A percentile compares a stretch with the other conserved stretches of the same genome.
Conservation (phyloP, 2,888 invertebrate genomes). For the Mimas tiliae region DNA sequence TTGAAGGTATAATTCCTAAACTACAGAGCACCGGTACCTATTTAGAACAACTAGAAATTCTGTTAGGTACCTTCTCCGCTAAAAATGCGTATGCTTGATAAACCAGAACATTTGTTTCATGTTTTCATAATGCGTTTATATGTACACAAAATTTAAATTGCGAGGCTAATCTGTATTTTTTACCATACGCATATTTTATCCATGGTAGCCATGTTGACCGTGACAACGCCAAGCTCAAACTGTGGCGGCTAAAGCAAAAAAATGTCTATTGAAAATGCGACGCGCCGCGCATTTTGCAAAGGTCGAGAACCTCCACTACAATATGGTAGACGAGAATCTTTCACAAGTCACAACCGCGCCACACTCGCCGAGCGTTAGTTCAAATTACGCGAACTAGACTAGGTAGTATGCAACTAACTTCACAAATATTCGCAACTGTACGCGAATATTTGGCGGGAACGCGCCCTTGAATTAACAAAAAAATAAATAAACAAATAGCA, state of each 20-base stretch:
- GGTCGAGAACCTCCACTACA: slow-evolving; percentile 71
- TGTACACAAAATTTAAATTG: not conserved
- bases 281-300: slow-evolving; percentile 56
- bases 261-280: slow-evolving; percentile 63
- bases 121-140: not conserved
- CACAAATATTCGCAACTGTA: slow-evolving; percentile 40
- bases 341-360: slow-evolving; percentile 59
- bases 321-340: slow-evolving; percentile 57
- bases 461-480: slow-evolving; percentile 77
- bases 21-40: too few relatives aligned
- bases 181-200: slow-evolving; percentile 17
- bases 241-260: slow-evolving; percentile 37
- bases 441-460: slow-evolving; percentile 34
- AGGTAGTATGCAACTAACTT: slow-evolving; percentile 30
- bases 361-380: slow-evolving; percentile 30
- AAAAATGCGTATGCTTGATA: not conserved
- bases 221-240: slow-evolving; percentile 21
- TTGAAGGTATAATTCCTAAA: too few relatives aligned
- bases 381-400: slow-evolving; percentile 21
- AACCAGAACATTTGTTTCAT: not conserved
- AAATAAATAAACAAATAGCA: slow-evolving; percentile 74
- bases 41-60: too few relatives aligned
- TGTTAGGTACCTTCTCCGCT: too few relatives aligned
- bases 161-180: slow-evolving; percentile 1
- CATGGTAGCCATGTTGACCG: slow-evolving; percentile 19